Percentiles rank a stretch among this genome's conserved stretches.
Evolutionary conservation across 2,888 invertebrate genomes (phyloP).

Genomic region (Piscicola geometra): DNA sequence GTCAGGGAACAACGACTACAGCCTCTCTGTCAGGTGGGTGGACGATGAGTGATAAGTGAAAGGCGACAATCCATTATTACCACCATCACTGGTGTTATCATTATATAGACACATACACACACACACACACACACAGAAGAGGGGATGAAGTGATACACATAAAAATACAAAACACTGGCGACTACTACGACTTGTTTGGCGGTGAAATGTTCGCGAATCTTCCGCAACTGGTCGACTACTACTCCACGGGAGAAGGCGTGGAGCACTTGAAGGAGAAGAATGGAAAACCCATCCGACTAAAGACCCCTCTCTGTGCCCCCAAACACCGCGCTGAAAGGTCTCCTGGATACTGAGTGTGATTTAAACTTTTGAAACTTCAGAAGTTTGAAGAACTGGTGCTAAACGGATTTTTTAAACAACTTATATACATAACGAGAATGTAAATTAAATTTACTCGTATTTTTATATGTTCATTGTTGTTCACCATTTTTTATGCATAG

Average conservation of each 20-base stretch:
- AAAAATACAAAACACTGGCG: conserved; percentile 96
- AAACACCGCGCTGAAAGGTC: conserved; percentile 84
- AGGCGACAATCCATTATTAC: no score
- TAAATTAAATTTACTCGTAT: no score
- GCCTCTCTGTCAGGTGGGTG: conserved; percentile 81
- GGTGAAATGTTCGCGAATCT: conserved; percentile 92
- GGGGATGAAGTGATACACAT: conserved; percentile 94
- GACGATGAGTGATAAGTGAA: no score
- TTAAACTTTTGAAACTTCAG: no score
- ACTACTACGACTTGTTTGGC: conserved; percentile 93
- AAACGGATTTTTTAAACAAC: no score
- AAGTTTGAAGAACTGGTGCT: no score
- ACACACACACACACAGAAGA: conserved; percentile 61
- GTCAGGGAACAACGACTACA: conserved; percentile 92
- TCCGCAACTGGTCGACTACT: conserved; percentile 92
- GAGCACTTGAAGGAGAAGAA: conserved; percentile 82
- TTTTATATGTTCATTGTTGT: no score
- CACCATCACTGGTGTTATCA: no score
- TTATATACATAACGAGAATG: no score
- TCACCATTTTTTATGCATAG: no score
- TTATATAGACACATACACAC: no score
- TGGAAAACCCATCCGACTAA: conserved; percentile 88
- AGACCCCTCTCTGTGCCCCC: conserved; percentile 82
- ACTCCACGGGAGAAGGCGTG: conserved; percentile 59
- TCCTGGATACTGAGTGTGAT: no score